Evolutionary conservation across 2,888 invertebrate species (phyloP).

Genomic region (Pachymerium ferrugineum): DNA sequence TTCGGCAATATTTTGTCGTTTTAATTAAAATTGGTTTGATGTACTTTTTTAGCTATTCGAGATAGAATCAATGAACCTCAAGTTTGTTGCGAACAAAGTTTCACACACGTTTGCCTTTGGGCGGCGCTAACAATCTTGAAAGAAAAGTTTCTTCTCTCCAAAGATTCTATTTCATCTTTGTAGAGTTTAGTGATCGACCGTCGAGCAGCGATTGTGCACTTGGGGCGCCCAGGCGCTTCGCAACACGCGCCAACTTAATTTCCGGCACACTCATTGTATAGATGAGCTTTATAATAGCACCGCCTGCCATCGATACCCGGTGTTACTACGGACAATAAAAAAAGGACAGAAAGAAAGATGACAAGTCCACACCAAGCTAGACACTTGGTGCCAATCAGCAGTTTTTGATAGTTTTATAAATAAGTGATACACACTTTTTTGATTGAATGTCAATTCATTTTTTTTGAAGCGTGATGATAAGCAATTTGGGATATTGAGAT

Average conservation of each 20-base stretch:
- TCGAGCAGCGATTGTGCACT: neutral
- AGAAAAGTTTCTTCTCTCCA: neutral
- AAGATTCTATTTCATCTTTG: slow-evolving; percentile 9
- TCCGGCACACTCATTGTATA: slow-evolving; percentile 1
- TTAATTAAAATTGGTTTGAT: too few relatives aligned
- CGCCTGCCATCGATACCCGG: neutral
- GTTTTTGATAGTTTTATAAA: too few relatives aligned
- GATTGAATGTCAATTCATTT: too few relatives aligned
- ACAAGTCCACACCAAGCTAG: neutral
- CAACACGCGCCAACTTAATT: slow-evolving; percentile 13
- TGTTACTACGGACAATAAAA: neutral
- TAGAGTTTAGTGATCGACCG: neutral
- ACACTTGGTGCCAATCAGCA: neutral
- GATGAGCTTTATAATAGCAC: slow-evolving; percentile 13
- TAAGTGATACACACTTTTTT: too few relatives aligned
- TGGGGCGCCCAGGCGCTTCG: neutral
- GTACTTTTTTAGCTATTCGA: too few relatives aligned
- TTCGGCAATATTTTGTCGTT: too few relatives aligned
- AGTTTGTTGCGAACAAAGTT: too few relatives aligned
- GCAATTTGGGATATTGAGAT: too few relatives aligned
- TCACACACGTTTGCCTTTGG: neutral
- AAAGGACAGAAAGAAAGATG: neutral
- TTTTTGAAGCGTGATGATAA: too few relatives aligned
- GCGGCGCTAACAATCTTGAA: neutral
- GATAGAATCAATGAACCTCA: too few relatives aligned